These are phyloP conservation scores for Hystrix brachyura DNA, from an alignment of 2,113 vertebrate species.

Conservation along the genomic window DNA sequence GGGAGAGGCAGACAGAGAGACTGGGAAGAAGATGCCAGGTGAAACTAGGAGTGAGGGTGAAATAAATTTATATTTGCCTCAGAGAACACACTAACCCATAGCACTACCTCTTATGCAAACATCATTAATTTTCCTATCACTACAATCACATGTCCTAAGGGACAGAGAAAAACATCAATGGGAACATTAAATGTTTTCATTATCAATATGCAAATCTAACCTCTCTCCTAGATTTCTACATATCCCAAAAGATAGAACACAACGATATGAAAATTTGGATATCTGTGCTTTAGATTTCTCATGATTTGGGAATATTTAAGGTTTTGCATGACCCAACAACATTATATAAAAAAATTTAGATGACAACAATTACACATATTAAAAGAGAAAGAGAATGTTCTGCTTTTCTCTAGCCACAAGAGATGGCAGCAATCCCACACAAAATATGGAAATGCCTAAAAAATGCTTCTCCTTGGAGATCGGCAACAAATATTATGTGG, in stretches of 20 bases:
- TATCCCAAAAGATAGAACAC: neutral
- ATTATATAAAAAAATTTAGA: neutral
- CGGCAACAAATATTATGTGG: neutral
- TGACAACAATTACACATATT: neutral
- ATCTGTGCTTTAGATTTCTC: neutral
- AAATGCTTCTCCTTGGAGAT: neutral
- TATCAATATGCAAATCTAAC: neutral
- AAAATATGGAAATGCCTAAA: neutral
- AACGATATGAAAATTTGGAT: neutral
- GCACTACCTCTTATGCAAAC: neutral
- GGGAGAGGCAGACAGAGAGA: neutral
- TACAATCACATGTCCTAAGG: neutral
- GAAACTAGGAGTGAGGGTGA: neutral
- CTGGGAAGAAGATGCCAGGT: neutral
- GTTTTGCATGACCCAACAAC: neutral
- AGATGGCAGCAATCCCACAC: neutral
- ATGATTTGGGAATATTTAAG: neutral
- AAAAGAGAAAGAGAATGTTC: neutral
- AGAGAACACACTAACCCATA: neutral
- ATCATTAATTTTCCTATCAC: neutral
- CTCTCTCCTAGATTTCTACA: neutral
- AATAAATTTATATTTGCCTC: neutral
- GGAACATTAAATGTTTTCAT: neutral
- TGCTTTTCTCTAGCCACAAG: neutral
- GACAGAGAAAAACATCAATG: neutral